These are phyloP conservation scores for Zhuqinia jingwanae DNA, from an alignment of 2,888 invertebrate genomes.

Conservation along the genomic window DNA sequence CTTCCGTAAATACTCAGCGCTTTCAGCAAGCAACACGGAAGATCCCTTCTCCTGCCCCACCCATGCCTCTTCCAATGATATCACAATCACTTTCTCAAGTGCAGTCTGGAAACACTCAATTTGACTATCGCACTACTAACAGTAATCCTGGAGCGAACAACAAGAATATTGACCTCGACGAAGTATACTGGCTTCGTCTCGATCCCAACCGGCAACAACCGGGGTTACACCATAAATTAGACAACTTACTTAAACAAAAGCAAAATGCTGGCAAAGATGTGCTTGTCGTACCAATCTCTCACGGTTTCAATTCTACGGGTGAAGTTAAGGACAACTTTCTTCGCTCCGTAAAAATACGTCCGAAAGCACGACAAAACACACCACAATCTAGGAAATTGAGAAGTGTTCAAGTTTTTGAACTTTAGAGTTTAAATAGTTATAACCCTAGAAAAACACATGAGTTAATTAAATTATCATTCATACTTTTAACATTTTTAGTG, in stretches of 20 bases:
- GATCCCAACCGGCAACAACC: conserved; percentile 45
- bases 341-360: conserved; percentile 54
- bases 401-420: conserved; percentile 27
- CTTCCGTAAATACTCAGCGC: background rate
- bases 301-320: conserved; percentile 34
- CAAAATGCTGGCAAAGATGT: conserved; percentile 64
- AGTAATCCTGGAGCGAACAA: background rate
- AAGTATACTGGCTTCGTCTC: conserved; percentile 75
- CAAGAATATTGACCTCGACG: conserved; percentile 67
- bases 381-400: conserved; percentile 29
- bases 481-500: background rate
- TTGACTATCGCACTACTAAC: too few species aligned
- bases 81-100: background rate
- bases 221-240: conserved; percentile 57
- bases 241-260: conserved; percentile 55
- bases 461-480: background rate
- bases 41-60: background rate
- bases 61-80: background rate
- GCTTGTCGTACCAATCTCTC: conserved; percentile 70
- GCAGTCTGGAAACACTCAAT: too few species aligned
- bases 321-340: conserved; percentile 72
- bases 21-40: background rate
- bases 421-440: background rate
- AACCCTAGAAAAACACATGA: background rate
- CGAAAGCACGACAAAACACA: background rate